Conservation (phyloP, 2,797 vertebrate species). For the Chromis chromis region DNA sequence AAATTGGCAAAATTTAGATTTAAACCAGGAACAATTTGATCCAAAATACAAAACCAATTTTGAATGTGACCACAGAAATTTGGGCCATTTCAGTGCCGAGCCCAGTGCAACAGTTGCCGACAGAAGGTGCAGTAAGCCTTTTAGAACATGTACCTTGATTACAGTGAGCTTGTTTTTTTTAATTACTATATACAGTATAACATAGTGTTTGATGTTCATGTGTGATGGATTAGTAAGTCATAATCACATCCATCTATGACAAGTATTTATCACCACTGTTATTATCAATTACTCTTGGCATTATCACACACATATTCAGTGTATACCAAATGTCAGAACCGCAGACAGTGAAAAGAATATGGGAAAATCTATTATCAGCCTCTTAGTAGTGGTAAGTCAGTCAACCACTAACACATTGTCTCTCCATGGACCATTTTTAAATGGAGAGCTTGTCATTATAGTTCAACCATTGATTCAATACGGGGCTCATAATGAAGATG, state of each 20-base stretch:
- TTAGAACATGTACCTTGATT: too few species aligned
- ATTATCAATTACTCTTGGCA: conserved; percentile 23
- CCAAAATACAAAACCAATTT: neutral
- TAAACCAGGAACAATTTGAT: too few species aligned
- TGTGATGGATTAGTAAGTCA: neutral
- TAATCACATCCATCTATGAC: too few species aligned
- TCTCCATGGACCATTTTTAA: conserved; percentile 70
- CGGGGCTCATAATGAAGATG: conserved; percentile 81
- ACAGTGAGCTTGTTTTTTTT: too few species aligned
- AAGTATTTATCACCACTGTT: conserved; percentile 15
- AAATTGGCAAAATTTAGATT: too few species aligned
- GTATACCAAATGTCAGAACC: conserved; percentile 14
- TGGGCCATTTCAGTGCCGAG: too few species aligned
- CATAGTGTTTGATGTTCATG: neutral
- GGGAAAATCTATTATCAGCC: conserved; percentile 58
- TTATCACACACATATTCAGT: neutral
- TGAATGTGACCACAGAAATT: too few species aligned
- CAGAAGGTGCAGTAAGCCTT: too few species aligned
- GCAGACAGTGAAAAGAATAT: conserved; percentile 29
- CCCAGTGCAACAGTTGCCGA: too few species aligned
- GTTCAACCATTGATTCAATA: conserved; percentile 77
- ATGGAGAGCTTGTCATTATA: conserved; percentile 74
- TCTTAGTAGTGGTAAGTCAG: conserved; percentile 61
- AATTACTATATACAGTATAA: too few species aligned
- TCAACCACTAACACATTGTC: conserved; percentile 54